Evolutionary conservation across 2,113 vertebrate genomes (phyloP).

Genomic region (Neogobius melanostomus): DNA sequence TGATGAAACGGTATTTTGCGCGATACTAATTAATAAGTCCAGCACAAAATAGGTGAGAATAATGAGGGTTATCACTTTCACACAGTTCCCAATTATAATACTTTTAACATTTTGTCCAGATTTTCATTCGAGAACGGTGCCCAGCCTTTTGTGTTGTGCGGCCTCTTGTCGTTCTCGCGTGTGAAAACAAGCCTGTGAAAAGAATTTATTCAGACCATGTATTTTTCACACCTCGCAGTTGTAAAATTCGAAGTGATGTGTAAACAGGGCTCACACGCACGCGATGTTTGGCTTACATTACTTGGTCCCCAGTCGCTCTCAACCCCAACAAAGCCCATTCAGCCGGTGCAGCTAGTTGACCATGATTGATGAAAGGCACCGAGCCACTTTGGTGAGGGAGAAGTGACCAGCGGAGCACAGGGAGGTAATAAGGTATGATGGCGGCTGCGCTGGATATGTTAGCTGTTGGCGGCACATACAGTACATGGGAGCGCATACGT

Average conservation of each 20-base stretch:
- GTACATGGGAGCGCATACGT: conserved; percentile 28
- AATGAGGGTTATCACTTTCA: not conserved
- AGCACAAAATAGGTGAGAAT: not conserved
- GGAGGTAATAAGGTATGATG: conserved; percentile 62
- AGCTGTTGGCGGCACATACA: conserved; percentile 42
- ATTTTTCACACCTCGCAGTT: not conserved
- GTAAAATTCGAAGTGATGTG: conserved; percentile 8
- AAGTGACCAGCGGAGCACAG: conserved; percentile 52
- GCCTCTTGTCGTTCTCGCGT: not conserved
- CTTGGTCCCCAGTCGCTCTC: conserved; percentile 19
- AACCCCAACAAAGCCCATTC: conserved; percentile 21
- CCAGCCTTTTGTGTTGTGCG: too few relatives aligned
- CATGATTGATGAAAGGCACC: conserved; percentile 62
- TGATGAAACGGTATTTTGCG: too few relatives aligned
- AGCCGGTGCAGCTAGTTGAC: conserved; percentile 47
- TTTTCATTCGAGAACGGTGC: too few relatives aligned
- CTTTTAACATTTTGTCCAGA: too few relatives aligned
- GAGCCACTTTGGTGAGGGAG: conserved; percentile 35
- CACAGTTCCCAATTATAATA: too few relatives aligned
- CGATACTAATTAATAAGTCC: too few relatives aligned
- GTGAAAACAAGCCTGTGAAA: not conserved
- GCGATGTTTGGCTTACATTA: conserved; percentile 23
- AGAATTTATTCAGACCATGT: not conserved
- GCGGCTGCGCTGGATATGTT: conserved; percentile 46
- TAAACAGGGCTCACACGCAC: conserved; percentile 5